These are phyloP conservation scores for Riptortus pedestris DNA, from an alignment of 1,140 invertebrate species.

Conservation along the genomic window DNA sequence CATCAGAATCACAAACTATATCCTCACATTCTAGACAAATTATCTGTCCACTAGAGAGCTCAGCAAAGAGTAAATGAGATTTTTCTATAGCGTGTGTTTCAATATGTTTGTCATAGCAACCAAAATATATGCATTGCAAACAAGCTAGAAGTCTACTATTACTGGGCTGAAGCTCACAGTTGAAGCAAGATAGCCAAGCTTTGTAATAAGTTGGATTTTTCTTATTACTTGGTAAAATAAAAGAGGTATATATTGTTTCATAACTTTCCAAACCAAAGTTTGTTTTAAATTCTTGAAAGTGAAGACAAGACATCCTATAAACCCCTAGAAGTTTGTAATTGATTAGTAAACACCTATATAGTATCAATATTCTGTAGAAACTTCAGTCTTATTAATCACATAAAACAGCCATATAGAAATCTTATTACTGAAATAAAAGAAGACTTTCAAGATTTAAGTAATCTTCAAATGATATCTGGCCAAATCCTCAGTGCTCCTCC, in stretches of 20 bases:
- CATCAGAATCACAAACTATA: slow-evolving; percentile 69
- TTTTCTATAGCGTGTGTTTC: slow-evolving; percentile 57
- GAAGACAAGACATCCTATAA: slow-evolving; percentile 34
- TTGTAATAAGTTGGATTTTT: neutral
- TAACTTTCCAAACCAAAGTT: slow-evolving; percentile 26
- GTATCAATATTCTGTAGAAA: too few species aligned
- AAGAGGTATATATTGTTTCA: slow-evolving; percentile 28
- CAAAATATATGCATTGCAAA: slow-evolving; percentile 84
- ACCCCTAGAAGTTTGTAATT: neutral
- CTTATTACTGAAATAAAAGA: too few species aligned
- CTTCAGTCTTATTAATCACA: too few species aligned
- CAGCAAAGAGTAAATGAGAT: slow-evolving; percentile 59
- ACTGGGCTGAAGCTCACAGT: slow-evolving; percentile 5
- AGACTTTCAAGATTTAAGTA: too few species aligned
- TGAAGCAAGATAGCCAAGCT: slow-evolving; percentile 17
- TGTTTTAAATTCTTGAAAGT: slow-evolving; percentile 41
- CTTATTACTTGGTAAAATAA: neutral
- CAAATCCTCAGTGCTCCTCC: too few species aligned
- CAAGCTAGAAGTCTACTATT: slow-evolving; percentile 44
- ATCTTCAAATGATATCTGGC: too few species aligned
- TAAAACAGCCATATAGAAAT: too few species aligned
- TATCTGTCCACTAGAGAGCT: slow-evolving; percentile 80
- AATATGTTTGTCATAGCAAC: slow-evolving; percentile 78
- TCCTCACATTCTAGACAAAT: slow-evolving; percentile 84
- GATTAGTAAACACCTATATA: too few species aligned